These are phyloP conservation scores for Drosophila emarginata DNA, from an alignment of 2,888 invertebrate genomes.

Conservation along the genomic window DNA sequence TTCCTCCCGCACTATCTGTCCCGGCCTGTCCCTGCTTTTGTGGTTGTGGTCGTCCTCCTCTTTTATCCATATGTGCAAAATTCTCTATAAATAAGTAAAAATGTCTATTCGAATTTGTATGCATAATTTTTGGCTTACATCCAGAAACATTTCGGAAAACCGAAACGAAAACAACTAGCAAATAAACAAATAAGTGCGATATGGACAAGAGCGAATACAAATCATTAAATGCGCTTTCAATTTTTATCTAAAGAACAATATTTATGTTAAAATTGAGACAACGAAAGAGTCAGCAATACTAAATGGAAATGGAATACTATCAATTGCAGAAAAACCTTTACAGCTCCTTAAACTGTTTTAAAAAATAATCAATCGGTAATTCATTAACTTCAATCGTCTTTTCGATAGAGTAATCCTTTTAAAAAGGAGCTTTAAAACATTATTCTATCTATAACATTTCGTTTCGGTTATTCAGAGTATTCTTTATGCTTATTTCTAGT, in stretches of 20 bases:
- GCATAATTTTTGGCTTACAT: constrained; percentile 65
- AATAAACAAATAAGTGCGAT: constrained; percentile 61
- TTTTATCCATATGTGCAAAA: constrained; percentile 15
- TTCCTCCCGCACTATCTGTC: background rate
- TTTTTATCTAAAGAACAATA: background rate
- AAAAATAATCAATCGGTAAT: too few relatives aligned
- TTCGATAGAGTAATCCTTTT: too few relatives aligned
- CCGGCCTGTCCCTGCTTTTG: background rate
- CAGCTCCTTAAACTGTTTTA: too few relatives aligned
- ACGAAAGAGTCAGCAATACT: background rate
- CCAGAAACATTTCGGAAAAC: constrained; percentile 49
- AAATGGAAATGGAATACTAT: too few relatives aligned
- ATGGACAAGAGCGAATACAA: constrained; percentile 35
- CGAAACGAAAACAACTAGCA: constrained; percentile 56
- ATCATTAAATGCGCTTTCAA: constrained; percentile 31
- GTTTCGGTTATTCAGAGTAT: background rate
- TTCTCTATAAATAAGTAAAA: constrained; percentile 43
- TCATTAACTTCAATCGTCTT: too few relatives aligned
- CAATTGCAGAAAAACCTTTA: too few relatives aligned
- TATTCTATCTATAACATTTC: background rate
- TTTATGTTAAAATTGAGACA: background rate
- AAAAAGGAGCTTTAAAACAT: too few relatives aligned
- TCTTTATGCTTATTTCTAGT: too few relatives aligned
- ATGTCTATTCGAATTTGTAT: constrained; percentile 47
- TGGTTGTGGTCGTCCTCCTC: background rate